Evolutionary conservation across 2,888 invertebrate genomes (phyloP).

Genomic region (Heliconius sara): DNA sequence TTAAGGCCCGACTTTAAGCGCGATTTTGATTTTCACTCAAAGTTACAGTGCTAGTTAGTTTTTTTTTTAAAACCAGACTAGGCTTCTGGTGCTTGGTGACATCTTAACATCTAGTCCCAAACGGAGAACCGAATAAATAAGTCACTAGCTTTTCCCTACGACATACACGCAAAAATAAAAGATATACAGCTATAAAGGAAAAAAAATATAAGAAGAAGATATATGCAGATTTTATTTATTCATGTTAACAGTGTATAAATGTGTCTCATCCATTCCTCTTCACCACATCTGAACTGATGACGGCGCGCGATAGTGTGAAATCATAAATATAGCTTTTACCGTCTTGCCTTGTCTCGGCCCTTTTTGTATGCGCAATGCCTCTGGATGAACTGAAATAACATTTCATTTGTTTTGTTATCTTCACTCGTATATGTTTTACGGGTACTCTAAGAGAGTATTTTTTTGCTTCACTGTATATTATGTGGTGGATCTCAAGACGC

Average conservation of each 20-base stretch:
- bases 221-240: slow-evolving; percentile 38
- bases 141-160: background rate
- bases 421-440: background rate
- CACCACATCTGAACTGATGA: slow-evolving; percentile 58
- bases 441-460: background rate
- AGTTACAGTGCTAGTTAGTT: background rate
- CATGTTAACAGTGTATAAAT: slow-evolving; percentile 34
- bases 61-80: too few species aligned
- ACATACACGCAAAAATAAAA: background rate
- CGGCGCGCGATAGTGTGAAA: slow-evolving; percentile 71
- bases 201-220: slow-evolving; percentile 15
- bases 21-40: too few species aligned
- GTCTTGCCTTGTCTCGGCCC: slow-evolving; percentile 55
- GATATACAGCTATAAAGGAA: background rate
- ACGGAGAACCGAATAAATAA: background rate
- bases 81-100: too few species aligned
- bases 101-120: background rate
- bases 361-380: slow-evolving; percentile 53
- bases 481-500: background rate
- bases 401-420: slow-evolving; percentile 39
- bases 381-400: slow-evolving; percentile 48
- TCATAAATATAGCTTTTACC: slow-evolving; percentile 72
- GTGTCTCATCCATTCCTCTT: slow-evolving; percentile 53
- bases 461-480: background rate
- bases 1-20: too few species aligned